phyloP scores from a whole-genome alignment of 2,113 vertebrate genomes.

The Dolichotis patagonum region DNA sequence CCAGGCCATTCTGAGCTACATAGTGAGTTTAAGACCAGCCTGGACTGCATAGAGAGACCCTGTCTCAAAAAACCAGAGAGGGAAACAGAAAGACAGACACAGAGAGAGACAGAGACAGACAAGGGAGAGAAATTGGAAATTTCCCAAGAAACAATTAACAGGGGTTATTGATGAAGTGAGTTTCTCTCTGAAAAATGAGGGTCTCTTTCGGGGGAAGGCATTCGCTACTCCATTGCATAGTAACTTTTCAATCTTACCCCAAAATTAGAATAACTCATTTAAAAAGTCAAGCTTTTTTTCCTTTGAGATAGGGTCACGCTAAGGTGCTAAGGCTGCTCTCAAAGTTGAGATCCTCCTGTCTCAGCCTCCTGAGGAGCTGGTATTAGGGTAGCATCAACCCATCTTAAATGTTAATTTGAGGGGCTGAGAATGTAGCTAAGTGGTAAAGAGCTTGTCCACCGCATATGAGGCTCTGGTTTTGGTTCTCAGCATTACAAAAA shows the following conservation, averaged over 20 bases:
- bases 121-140: not conserved
- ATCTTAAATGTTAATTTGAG: not conserved
- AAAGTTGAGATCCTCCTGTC: not conserved
- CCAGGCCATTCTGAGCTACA: not conserved
- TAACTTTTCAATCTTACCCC: not conserved
- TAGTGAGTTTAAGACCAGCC: not conserved
- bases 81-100: no score
- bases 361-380: not conserved
- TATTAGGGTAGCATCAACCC: not conserved
- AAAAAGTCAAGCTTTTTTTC: not conserved
- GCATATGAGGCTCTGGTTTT: not conserved
- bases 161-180: not conserved
- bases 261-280: not conserved
- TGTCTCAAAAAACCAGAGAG: not conserved
- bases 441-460: not conserved
- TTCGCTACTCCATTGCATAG: not conserved
- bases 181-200: not conserved
- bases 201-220: no score
- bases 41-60: not conserved
- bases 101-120: not conserved
- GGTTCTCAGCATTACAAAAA: not conserved
- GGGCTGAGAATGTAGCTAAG: not conserved
- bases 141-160: not conserved
- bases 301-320: not conserved
- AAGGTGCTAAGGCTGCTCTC: not conserved